Percentiles rank a stretch among this genome's conserved stretches.
Evolutionary conservation across 2,113 vertebrate species (phyloP).

Genomic region (Corythornis madagascariensis): DNA sequence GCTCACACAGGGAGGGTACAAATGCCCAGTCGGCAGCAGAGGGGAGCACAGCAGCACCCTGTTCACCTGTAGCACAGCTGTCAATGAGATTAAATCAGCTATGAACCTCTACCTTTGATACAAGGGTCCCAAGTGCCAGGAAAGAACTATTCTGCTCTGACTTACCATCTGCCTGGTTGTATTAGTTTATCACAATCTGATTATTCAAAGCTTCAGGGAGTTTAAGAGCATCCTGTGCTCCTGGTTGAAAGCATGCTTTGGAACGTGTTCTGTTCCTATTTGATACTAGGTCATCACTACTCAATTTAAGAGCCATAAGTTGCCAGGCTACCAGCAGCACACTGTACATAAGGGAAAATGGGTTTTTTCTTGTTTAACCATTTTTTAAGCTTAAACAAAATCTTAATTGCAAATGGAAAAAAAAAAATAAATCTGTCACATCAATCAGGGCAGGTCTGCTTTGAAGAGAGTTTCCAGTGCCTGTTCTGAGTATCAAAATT

Average conservation of each 20-base stretch:
- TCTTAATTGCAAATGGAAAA: slow-evolving; percentile 13
- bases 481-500: background rate
- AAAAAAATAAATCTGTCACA: background rate
- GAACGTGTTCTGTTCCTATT: background rate
- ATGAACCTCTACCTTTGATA: background rate
- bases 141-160: background rate
- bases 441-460: background rate
- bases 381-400: slow-evolving; percentile 36
- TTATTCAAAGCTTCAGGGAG: background rate
- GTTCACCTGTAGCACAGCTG: background rate
- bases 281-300: background rate
- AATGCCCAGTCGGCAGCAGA: background rate
- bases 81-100: background rate
- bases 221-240: background rate
- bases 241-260: background rate
- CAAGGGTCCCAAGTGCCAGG: background rate
- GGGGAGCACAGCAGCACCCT: background rate
- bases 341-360: background rate
- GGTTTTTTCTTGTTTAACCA: background rate
- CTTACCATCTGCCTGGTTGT: background rate
- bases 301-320: background rate
- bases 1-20: background rate
- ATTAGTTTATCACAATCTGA: background rate
- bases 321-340: slow-evolving; percentile 27
- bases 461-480: background rate